Conservation (phyloP, 2,113 vertebrate genomes). For the Petaurus breviceps region DNA sequence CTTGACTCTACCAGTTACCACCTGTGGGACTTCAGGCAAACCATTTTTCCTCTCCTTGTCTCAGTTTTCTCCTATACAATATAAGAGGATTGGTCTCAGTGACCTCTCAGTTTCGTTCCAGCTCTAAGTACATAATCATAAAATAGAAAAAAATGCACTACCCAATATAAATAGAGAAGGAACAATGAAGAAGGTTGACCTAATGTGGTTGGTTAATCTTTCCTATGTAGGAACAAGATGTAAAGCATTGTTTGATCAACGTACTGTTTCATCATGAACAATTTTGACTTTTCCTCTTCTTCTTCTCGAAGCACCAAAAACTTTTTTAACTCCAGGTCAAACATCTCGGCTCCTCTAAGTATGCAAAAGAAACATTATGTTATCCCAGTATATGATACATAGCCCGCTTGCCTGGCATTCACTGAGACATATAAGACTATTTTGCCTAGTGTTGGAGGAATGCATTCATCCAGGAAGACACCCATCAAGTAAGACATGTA, state of each 20-base stretch:
- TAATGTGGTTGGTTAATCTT: background rate
- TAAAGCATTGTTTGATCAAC: constrained; percentile 33
- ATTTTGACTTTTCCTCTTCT: constrained; percentile 83
- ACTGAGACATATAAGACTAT: background rate
- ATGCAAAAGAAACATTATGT: background rate
- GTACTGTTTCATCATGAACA: constrained; percentile 84
- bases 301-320: constrained; percentile 79
- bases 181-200: background rate
- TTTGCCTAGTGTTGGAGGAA: background rate
- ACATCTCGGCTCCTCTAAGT: constrained; percentile 84
- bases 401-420: background rate
- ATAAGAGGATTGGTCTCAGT: background rate
- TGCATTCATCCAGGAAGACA: background rate
- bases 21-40: background rate
- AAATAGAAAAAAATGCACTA: background rate
- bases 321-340: constrained; percentile 86
- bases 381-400: background rate
- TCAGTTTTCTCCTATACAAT: background rate
- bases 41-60: background rate
- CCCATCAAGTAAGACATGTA: background rate
- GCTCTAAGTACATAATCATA: background rate
- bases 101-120: background rate
- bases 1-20: background rate
- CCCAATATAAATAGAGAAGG: background rate
- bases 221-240: background rate